phyloP scores from a whole-genome alignment of 1,140 invertebrate species.

The Phthorimaea operculella region DNA sequence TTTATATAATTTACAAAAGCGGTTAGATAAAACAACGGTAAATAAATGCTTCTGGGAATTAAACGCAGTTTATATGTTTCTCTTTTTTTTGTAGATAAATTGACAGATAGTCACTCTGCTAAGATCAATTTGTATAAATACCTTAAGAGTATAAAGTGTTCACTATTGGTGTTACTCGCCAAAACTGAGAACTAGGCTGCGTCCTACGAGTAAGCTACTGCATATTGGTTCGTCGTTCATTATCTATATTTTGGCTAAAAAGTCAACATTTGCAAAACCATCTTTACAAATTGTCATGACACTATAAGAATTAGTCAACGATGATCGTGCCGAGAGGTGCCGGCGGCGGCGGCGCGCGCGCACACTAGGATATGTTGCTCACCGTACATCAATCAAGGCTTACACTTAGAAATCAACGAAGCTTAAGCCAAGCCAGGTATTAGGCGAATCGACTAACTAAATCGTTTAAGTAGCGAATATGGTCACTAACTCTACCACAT shows the following conservation, averaged over 20 bases:
- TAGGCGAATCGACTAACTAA: neutral
- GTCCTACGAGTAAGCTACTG: slow-evolving; percentile 65
- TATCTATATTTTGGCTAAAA: slow-evolving; percentile 67
- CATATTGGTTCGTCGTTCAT: slow-evolving; percentile 66
- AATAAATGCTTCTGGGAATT: slow-evolving; percentile 64
- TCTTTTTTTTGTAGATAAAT: slow-evolving; percentile 62
- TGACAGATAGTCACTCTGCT: slow-evolving; percentile 61
- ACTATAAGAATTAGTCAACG: slow-evolving; percentile 66
- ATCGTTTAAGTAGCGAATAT: neutral
- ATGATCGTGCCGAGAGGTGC: slow-evolving; percentile 41
- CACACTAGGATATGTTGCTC: slow-evolving; percentile 49
- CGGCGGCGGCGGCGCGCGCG: slow-evolving; percentile 29
- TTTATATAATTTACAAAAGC: slow-evolving; percentile 67
- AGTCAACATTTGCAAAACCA: slow-evolving; percentile 67
- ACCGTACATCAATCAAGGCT: slow-evolving; percentile 30
- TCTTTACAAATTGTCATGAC: slow-evolving; percentile 65
- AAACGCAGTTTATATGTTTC: slow-evolving; percentile 31
- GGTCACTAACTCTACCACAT: neutral
- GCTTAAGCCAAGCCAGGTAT: slow-evolving; percentile 35
- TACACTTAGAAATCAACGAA: slow-evolving; percentile 35
- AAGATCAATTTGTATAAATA: slow-evolving; percentile 64
- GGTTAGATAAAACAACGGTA: slow-evolving; percentile 58
- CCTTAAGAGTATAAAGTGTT: slow-evolving; percentile 64
- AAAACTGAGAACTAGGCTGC: slow-evolving; percentile 65
- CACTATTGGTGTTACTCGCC: slow-evolving; percentile 62